Conservation (phyloP, 2,888 invertebrate species). For the Anarsia innoxiella region DNA sequence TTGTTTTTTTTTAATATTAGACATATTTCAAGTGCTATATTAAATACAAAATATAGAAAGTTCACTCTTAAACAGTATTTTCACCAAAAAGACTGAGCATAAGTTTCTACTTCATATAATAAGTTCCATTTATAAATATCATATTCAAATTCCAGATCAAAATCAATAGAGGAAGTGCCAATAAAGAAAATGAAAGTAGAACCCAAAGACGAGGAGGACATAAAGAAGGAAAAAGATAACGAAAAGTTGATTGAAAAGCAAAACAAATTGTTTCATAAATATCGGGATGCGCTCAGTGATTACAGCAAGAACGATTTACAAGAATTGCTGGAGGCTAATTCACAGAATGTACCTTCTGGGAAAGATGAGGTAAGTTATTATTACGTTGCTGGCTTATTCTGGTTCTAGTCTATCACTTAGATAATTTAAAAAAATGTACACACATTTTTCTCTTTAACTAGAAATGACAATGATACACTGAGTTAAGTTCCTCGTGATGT, state of each 20-base stretch:
- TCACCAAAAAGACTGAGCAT: too few relatives aligned
- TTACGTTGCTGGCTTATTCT: too few relatives aligned
- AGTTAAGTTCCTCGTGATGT: too few relatives aligned
- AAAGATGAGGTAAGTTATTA: slow-evolving; percentile 78
- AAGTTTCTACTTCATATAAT: too few relatives aligned
- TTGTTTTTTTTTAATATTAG: too few relatives aligned
- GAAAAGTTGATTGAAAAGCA: slow-evolving; percentile 81
- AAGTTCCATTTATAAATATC: neutral
- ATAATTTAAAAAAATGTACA: too few relatives aligned
- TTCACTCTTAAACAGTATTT: too few relatives aligned
- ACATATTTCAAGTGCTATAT: neutral
- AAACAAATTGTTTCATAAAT: slow-evolving; percentile 73
- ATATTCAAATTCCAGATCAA: slow-evolving; percentile 30
- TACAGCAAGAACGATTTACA: slow-evolving; percentile 78
- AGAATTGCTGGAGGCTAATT: slow-evolving; percentile 81
- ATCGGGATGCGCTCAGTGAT: slow-evolving; percentile 44
- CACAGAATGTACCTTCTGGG: slow-evolving; percentile 80
- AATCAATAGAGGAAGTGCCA: slow-evolving; percentile 71
- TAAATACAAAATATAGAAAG: too few relatives aligned
- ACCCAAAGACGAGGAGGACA: slow-evolving; percentile 68
- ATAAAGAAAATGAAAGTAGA: slow-evolving; percentile 83
- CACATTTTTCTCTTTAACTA: too few relatives aligned
- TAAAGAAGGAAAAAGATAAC: slow-evolving; percentile 63
- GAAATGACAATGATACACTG: too few relatives aligned
- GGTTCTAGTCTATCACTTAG: too few relatives aligned